phyloP scores from a whole-genome alignment of 1,140 invertebrate genomes.

The Matsumurasca onukii region DNA sequence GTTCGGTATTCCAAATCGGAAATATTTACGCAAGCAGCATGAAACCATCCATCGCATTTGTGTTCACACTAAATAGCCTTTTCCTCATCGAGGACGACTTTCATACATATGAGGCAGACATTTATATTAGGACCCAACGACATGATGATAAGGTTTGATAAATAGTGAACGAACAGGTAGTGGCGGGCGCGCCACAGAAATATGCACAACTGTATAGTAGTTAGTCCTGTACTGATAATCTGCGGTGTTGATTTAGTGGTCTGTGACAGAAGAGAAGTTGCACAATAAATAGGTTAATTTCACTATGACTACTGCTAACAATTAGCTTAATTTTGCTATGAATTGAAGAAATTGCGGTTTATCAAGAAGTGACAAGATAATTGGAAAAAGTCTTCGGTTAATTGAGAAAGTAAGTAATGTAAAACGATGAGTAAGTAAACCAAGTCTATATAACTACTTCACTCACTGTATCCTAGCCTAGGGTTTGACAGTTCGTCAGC shows the following conservation, averaged over 20 bases:
- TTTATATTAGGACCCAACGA: background rate
- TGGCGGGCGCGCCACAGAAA: background rate
- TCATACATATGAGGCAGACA: slow-evolving; percentile 10
- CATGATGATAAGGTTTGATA: background rate
- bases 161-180: background rate
- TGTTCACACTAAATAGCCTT: slow-evolving; percentile 3
- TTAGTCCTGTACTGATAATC: background rate
- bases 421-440: background rate
- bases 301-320: slow-evolving; percentile 1
- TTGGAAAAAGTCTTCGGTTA: background rate
- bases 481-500: slow-evolving; percentile 8
- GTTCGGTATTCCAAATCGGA: background rate
- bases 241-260: background rate
- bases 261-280: background rate
- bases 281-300: background rate
- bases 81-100: background rate
- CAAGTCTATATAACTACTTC: background rate
- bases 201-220: background rate
- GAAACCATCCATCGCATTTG: background rate
- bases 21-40: background rate
- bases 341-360: background rate
- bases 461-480: background rate
- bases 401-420: background rate
- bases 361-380: background rate
- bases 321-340: background rate